Evolutionary conservation across 2,113 vertebrate genomes (phyloP).

Genomic region (Gila orcuttii): DNA sequence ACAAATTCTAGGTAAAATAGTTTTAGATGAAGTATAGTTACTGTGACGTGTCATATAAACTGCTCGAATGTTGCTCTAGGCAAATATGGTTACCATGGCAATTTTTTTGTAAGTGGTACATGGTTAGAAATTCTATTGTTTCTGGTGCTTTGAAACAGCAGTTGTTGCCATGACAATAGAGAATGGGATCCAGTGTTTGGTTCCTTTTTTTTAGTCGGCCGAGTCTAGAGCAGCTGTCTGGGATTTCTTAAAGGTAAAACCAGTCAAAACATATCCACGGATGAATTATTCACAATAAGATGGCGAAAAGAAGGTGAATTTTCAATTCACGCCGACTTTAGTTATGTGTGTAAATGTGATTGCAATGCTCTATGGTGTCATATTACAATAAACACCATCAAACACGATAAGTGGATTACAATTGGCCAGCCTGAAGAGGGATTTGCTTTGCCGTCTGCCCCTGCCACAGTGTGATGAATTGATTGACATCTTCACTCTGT

Average conservation of each 20-base stretch:
- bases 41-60: background rate
- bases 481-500: slow-evolving; percentile 40
- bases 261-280: background rate
- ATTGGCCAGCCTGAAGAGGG: background rate
- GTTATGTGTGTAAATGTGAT: background rate
- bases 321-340: background rate
- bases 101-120: background rate
- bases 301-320: background rate
- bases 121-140: background rate
- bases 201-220: slow-evolving; percentile 63
- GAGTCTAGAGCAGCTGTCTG: slow-evolving; percentile 70
- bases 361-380: background rate
- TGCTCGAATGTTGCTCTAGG: background rate
- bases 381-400: background rate
- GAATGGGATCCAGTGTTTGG: background rate
- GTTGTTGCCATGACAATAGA: slow-evolving; percentile 9
- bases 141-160: background rate
- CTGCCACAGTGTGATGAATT: slow-evolving; percentile 30
- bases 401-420: background rate
- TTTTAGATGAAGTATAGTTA: background rate
- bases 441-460: slow-evolving; percentile 8
- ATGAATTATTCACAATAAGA: background rate
- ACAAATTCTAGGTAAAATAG: background rate
- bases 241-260: slow-evolving; percentile 70
- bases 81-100: background rate